phyloP scores from a whole-genome alignment of 2,113 vertebrate genomes.

The Hypocryptadius cinnamomeus region DNA sequence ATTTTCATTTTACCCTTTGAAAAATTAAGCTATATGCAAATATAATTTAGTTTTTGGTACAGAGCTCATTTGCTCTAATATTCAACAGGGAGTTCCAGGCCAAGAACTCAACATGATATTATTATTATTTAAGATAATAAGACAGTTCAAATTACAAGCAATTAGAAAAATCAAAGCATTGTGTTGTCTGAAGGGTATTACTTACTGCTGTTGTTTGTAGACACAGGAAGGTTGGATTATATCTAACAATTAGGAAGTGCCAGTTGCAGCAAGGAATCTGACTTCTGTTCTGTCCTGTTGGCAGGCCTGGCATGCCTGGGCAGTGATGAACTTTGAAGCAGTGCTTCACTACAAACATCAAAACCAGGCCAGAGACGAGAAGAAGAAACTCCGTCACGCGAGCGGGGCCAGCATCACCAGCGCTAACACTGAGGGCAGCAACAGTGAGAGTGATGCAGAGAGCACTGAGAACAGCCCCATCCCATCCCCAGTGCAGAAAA shows the following conservation, averaged over 20 bases:
- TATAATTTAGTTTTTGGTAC: not conserved
- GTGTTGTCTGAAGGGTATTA: not conserved
- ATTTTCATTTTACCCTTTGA: not conserved
- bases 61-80: not conserved
- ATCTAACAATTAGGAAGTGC: not conserved
- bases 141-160: not conserved
- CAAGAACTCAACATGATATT: not conserved
- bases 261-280: not conserved
- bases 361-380: slow-evolving; percentile 88
- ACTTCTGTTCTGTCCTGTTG: not conserved
- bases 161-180: not conserved
- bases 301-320: slow-evolving; percentile 98
- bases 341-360: slow-evolving; percentile 98
- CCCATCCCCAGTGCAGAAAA: slow-evolving; percentile 91
- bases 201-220: not conserved
- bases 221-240: not conserved
- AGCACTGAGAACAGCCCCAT: slow-evolving; percentile 89
- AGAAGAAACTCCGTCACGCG: slow-evolving; percentile 88
- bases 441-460: slow-evolving; percentile 91
- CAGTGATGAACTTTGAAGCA: slow-evolving; percentile 98
- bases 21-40: not conserved
- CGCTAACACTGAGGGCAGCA: slow-evolving; percentile 88
- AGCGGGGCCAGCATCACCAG: slow-evolving; percentile 87
- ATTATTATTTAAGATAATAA: not conserved
- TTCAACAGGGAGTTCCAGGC: not conserved